Conservation (phyloP, 1,140 invertebrate species). For the Drosophila orosa region DNA sequence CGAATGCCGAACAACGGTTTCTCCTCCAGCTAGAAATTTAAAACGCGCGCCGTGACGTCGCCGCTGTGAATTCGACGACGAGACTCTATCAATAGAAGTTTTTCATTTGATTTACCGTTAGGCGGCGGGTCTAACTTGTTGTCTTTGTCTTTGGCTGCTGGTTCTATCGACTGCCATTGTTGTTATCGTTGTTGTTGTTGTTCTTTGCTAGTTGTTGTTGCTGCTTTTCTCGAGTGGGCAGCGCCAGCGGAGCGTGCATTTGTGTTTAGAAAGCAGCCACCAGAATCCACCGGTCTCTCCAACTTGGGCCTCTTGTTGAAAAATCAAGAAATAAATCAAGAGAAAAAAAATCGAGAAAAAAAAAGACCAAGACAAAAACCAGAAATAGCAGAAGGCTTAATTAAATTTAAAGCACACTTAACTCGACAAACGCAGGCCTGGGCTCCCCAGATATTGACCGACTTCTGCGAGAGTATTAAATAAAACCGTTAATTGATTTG, state of each 20-base stretch:
- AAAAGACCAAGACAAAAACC: conserved; percentile 6
- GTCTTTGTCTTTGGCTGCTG: conserved; percentile 9
- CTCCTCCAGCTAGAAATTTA: conserved; percentile 60
- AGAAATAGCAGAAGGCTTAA: conserved; percentile 60
- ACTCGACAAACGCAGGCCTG: conserved; percentile 19
- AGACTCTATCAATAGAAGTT: conserved; percentile 63
- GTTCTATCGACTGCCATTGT: conserved; percentile 2
- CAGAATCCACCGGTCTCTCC: conserved; percentile 36
- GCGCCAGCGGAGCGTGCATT: conserved; percentile 67
- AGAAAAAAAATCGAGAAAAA: conserved; percentile 4
- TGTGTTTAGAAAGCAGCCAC: conserved; percentile 69
- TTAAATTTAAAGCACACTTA: conserved; percentile 66
- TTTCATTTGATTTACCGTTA: conserved; percentile 78
- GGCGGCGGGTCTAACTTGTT: conserved; percentile 42
- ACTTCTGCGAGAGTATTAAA: conserved; percentile 60
- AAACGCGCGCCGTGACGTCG: conserved; percentile 72
- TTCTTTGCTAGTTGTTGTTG: conserved; percentile 33
- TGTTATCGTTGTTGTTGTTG: conserved; percentile 18
- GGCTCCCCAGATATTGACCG: conserved; percentile 64
- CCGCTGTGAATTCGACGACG: conserved; percentile 17
- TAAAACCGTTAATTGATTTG: conserved; percentile 71
- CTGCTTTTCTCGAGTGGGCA: conserved; percentile 58
- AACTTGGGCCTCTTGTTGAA: conserved; percentile 2
- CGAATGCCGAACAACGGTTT: conserved; percentile 42
- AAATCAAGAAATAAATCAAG: conserved; percentile 17